Base-by-base conservation (phyloP, 2,113 vertebrate species). In the western clawed frog (Xenopus tropicalis) region DNA sequence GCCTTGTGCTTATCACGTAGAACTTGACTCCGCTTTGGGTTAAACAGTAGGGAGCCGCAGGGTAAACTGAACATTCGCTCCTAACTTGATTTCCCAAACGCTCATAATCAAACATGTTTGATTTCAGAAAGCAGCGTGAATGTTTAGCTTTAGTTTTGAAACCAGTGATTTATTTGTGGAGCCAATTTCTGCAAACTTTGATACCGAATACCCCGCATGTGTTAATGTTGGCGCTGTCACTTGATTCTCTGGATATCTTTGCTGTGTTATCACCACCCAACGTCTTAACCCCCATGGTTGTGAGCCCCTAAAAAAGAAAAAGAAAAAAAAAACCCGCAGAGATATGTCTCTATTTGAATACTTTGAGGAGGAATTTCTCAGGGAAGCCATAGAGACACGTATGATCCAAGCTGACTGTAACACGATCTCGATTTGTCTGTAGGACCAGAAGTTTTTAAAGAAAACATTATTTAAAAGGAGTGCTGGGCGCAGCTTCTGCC, bases 171-270 rank as follows among this genome's bases (percentile, higher is more conserved):
- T 97, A 91, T 96, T 96, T 96, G 85, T 92, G 90, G 92, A 96
- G 90, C 93, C 95, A 95, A 94, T 94, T 93, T 95, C 85, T 90
- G 88, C 90, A 91, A 91, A 92, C 93, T 96, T 97, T 98, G 96
- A 97, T 98, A 98, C 93, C 78, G 96, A 95, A 93, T 91, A 92
- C 88, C 89, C 91, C 83, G 81, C 91, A 93, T 93, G 91, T 97
- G 95, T 97, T 98, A 94, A 93, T 91, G 90, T 98, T 98, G 95
- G 95, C 97, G 95, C 81, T 81, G 54, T 72, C 80, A 80, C 78
- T 82, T 89, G 90, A 94, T 94, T 94, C 89, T 95, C 89, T 88
- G 90, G 94, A 95, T 95, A 92, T 90, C 84, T 93, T 54, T 89
- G 89, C 90, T 87, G 79, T 87, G 88, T 90, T 89, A 80, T 90